These are phyloP conservation scores for Caenorhabditis uteleia DNA, from an alignment of 2,888 invertebrate genomes.

Conservation along the genomic window DNA sequence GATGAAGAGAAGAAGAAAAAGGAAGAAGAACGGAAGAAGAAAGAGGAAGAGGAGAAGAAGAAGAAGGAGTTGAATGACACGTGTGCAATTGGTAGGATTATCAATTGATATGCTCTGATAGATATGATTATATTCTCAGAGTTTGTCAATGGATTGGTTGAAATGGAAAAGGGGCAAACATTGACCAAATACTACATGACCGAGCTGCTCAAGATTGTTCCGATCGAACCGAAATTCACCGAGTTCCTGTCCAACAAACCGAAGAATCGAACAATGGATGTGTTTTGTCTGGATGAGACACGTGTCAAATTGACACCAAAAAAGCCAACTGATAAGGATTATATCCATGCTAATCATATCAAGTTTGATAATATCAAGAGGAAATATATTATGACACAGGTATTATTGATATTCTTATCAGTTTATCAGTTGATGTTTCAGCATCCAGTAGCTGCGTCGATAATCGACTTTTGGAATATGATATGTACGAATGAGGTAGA, in stretches of 20 bases:
- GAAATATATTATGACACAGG: conserved; percentile 1
- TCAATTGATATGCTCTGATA: too few relatives aligned
- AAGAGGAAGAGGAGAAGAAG: too few relatives aligned
- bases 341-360: conserved; percentile 3
- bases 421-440: neutral
- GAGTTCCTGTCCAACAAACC: neutral
- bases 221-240: too few relatives aligned
- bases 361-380: neutral
- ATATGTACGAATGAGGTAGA: neutral
- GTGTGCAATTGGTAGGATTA: too few relatives aligned
- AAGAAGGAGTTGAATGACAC: too few relatives aligned
- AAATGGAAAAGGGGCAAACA: too few relatives aligned
- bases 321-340: conserved; percentile 2
- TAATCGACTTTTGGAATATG: conserved; percentile 3
- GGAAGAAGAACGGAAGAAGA: too few relatives aligned
- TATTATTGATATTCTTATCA: neutral
- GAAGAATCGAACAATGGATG: conserved; percentile 3
- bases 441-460: neutral
- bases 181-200: too few relatives aligned
- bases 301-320: conserved; percentile 5
- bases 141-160: too few relatives aligned
- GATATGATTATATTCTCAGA: too few relatives aligned
- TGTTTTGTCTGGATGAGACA: neutral
- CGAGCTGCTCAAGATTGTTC: too few relatives aligned
- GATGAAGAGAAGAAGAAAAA: too few relatives aligned